phyloP scores from a whole-genome alignment of 2,888 invertebrate genomes.

The Chloroclysta siterata region DNA sequence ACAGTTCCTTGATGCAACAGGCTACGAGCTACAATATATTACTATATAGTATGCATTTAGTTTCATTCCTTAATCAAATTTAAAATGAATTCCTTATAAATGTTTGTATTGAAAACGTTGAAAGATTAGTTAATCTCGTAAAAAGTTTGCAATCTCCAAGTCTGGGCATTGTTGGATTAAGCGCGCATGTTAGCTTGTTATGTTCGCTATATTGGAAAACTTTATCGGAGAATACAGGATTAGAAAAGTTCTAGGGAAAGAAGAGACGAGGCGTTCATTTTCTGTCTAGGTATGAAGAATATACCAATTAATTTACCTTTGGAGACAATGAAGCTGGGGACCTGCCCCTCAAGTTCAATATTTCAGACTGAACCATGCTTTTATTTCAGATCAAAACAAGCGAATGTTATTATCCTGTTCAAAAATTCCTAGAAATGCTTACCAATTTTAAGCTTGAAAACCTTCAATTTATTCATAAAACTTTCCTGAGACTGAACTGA shows the following conservation, averaged over 20 bases:
- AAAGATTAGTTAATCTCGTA: conserved; percentile 56
- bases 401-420: conserved; percentile 12
- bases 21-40: background rate
- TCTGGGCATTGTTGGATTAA: conserved; percentile 60
- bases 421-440: conserved; percentile 54
- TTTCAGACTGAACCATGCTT: background rate
- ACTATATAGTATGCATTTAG: background rate
- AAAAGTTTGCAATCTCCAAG: conserved; percentile 51
- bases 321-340: background rate
- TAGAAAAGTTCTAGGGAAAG: conserved; percentile 69
- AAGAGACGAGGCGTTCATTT: conserved; percentile 53
- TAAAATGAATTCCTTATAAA: background rate
- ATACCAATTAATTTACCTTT: background rate
- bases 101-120: conserved; percentile 26
- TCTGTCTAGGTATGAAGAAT: conserved; percentile 19
- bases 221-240: conserved; percentile 71
- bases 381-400: background rate
- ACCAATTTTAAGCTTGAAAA: conserved; percentile 61
- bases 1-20: background rate
- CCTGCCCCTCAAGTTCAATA: conserved; percentile 11
- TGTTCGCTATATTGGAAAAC: conserved; percentile 74
- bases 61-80: background rate
- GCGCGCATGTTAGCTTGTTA: conserved; percentile 66
- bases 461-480: conserved; percentile 66
- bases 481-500: conserved; percentile 56